phyloP scores from a whole-genome alignment of 2,113 vertebrate genomes.

The Ceyx margarethae region DNA sequence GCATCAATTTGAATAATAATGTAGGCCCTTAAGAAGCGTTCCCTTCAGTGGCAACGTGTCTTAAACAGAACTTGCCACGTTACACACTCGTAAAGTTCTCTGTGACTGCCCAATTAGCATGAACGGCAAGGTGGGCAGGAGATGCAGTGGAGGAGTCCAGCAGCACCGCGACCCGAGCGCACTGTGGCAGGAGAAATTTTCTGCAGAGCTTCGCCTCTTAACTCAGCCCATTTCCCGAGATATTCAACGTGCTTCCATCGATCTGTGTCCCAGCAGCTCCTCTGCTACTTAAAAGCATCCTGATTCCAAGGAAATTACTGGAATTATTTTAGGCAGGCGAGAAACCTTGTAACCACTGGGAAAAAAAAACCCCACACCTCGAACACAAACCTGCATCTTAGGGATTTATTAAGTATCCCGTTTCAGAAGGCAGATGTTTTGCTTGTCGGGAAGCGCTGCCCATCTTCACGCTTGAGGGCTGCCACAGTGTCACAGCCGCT shows the following conservation, averaged over 20 bases:
- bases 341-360: not conserved
- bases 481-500: not conserved
- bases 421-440: not conserved
- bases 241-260: fast-evolving
- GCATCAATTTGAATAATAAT: conserved; percentile 68
- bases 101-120: not conserved
- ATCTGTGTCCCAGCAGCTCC: not conserved
- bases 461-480: not conserved
- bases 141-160: not conserved
- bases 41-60: conserved; percentile 26
- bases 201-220: not conserved
- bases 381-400: no score
- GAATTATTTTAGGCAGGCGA: not conserved
- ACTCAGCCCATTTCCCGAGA: not conserved
- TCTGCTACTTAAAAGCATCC: not conserved
- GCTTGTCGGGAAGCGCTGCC: not conserved
- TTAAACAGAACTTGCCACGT: not conserved
- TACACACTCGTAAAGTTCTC: not conserved
- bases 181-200: not conserved
- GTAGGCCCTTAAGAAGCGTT: conserved; percentile 24
- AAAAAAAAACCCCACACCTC: no score
- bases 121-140: not conserved
- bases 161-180: not conserved
- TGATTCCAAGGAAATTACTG: not conserved
- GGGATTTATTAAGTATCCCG: not conserved